These are phyloP conservation scores for Scleropages formosus DNA, from an alignment of 2,797 vertebrate genomes.

Conservation along the genomic window DNA sequence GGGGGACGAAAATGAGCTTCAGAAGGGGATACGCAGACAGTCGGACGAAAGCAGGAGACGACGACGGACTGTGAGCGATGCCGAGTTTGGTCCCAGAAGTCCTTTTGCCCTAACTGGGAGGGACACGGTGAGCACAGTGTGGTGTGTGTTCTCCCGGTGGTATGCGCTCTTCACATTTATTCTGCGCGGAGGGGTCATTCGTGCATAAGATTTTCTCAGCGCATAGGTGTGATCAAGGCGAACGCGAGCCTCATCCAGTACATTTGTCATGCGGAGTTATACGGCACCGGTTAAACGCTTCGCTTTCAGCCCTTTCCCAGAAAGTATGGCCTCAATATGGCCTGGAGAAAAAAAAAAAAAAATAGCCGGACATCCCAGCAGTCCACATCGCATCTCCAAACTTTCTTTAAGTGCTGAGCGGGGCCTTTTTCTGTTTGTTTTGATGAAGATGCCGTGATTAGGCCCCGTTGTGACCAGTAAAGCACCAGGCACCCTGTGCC, in stretches of 20 bases:
- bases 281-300: background rate
- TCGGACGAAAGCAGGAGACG: background rate
- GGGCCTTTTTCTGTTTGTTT: constrained; percentile 9
- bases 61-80: background rate
- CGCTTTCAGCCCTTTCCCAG: no score
- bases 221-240: no score
- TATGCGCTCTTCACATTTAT: no score
- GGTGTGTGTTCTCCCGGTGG: background rate
- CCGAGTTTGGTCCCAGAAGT: background rate
- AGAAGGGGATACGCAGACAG: no score
- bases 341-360: background rate
- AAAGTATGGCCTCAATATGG: no score
- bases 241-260: no score
- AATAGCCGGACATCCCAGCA: background rate
- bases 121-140: background rate
- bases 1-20: no score
- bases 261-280: background rate
- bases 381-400: background rate
- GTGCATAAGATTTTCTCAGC: no score
- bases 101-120: background rate
- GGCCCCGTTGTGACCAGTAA: background rate
- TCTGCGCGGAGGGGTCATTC: no score
- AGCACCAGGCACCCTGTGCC: background rate
- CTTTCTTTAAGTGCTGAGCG: background rate
- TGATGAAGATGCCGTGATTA: constrained; percentile 14